Conservation (phyloP, 1,140 invertebrate genomes). For the Cryptotermes secundus region DNA sequence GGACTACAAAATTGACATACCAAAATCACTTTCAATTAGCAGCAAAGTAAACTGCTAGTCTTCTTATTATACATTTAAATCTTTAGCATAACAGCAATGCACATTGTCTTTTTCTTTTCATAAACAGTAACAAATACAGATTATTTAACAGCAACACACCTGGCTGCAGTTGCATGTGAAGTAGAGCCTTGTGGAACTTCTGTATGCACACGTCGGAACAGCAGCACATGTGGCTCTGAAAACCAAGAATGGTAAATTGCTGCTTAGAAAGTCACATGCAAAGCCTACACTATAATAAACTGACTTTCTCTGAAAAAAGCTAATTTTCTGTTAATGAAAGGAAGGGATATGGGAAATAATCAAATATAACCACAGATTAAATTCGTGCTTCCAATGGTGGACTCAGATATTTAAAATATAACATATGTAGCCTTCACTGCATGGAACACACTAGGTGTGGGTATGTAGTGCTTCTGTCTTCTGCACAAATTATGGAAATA, state of each 20-base stretch:
- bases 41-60: background rate
- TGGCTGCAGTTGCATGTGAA: background rate
- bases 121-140: background rate
- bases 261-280: too few relatives aligned
- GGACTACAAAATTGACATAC: background rate
- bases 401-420: too few relatives aligned
- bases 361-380: too few relatives aligned
- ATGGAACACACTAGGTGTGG: too few relatives aligned
- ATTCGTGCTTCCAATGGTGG: too few relatives aligned
- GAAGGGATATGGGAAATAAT: too few relatives aligned
- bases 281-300: too few relatives aligned
- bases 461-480: too few relatives aligned
- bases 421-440: too few relatives aligned
- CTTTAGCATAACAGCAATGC: background rate
- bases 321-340: too few relatives aligned
- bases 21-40: background rate
- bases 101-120: background rate
- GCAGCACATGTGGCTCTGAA: slow-evolving; percentile 31
- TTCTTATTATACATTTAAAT: background rate
- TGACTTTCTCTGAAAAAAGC: too few relatives aligned
- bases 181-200: background rate
- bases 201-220: slow-evolving; percentile 28
- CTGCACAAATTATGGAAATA: too few relatives aligned
- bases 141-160: background rate
- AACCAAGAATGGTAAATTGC: background rate